Evolutionary conservation across 2,888 invertebrate genomes (phyloP), one percentile per base, ranked within the genome.

Genomic region (Drosophila rellima): DNA sequence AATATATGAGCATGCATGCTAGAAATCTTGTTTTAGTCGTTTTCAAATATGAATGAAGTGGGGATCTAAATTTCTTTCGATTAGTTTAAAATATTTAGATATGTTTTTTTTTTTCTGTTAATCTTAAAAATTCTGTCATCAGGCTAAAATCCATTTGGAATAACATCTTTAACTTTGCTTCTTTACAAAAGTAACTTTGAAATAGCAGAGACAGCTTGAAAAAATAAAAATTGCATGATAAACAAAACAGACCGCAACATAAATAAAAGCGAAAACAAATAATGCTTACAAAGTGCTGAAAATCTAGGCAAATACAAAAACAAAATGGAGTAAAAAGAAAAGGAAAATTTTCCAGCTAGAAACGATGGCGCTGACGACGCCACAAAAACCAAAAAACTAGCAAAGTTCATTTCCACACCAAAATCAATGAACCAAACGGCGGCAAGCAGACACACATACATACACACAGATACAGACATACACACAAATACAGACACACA

Each of bases 371-470:
- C 47, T 64, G 74, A 63, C 63, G 66, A 57, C 20, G 70, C 67
- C 66, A 44, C 70, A 70, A 68, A 75, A 72, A 60, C 70, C 64
- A 68, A 74, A 74, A 75, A 78, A 68, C 72, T 73, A 75, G 71
- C 67, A 89, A 85, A 89, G 90, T 85, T 85, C 78, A 85, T 89
- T 85, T 85, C 82, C 88, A 84, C 88, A 82, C 88, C 84, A 85
- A 89, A 85, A 85, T 89, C 85, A 85, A 85, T 85, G 85, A 85
- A 85, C 88, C 88, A 80, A 77, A 70, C 63, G 70, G 66, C 63
- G 78, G 74, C 63, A 55, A 69, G 45, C 73, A 80, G 61, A 76
- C 72, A 62, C 77, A 42, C 20, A 40, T 11, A 56, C 31, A 42
- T 5, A 37, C 17, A 31, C 33, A 54, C 7, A 35, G 15, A 50